These are phyloP conservation scores for Panthera uncia DNA, from an alignment of 2,113 vertebrate genomes.

Conservation along the genomic window DNA sequence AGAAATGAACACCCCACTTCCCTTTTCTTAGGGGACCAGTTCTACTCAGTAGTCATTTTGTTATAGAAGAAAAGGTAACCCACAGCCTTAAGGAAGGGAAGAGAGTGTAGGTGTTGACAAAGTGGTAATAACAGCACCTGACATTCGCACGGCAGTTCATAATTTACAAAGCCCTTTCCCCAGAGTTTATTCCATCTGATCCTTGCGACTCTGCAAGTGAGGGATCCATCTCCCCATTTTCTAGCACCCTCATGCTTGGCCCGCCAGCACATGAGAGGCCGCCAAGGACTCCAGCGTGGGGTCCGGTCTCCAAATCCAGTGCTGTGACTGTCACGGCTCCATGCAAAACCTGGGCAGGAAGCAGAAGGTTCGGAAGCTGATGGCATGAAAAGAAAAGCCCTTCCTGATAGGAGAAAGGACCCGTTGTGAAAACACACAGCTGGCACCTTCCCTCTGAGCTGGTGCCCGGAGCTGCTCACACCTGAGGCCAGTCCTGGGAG, in stretches of 20 bases:
- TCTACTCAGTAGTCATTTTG: not conserved
- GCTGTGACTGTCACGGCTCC: not conserved
- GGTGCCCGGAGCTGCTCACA: not conserved
- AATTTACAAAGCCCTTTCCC: not conserved
- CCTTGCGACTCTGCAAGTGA: not conserved
- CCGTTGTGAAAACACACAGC: not conserved
- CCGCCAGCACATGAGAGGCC: fast-evolving
- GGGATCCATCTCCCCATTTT: not conserved
- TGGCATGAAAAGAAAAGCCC: not conserved
- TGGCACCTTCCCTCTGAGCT: not conserved
- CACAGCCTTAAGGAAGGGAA: not conserved
- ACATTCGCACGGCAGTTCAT: fast-evolving
- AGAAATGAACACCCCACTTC: not conserved
- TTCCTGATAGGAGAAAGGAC: not conserved
- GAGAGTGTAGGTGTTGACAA: not conserved
- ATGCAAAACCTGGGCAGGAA: not conserved
- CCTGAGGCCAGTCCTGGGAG: not conserved
- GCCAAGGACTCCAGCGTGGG: not conserved
- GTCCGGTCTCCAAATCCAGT: not conserved
- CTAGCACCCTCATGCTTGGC: not conserved
- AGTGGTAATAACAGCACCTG: not conserved
- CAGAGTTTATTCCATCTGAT: not conserved
- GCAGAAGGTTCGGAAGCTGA: not conserved
- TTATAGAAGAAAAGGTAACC: not conserved
- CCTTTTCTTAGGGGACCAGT: not conserved